Base-by-base conservation (phyloP, 2,113 vertebrate genomes). In the Steatornis caripensis region DNA sequence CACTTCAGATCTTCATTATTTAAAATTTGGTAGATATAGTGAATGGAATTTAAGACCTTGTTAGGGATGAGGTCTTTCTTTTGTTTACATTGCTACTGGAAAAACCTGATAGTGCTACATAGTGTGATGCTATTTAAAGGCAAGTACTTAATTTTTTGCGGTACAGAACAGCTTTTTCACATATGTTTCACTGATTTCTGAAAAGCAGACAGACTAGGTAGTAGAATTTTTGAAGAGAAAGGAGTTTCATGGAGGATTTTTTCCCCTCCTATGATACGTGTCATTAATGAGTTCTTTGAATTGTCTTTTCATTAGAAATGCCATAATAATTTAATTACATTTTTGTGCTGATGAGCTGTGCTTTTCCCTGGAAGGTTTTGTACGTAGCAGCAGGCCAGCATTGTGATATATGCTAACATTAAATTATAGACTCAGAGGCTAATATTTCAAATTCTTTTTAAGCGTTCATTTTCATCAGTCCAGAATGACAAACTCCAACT, bases 301-400 rank as follows among this genome's bases (percentile, higher is more conserved):
- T 34, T 81, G 19, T 55, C 26, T 68, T 87, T 87, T 91, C 43
- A 75, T 93, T 82, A 74, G 55, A 87, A 93, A 75, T 84, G 32
- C 15, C 12, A 7, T 85, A 82, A 82, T 64, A 11, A 9, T 69
- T 84, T 87, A 81, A 74, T 61, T 90, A 55, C 9, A 12, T 72
- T 34, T 70, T 70, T 62, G 10, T 54, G 10, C 30, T 65, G 23
- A 30, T 65, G 11, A 92, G 5, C 36, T 72, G 0, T 53, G 29
- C 29, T 90, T 85, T 88, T 68, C 24, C 4, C 0, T 62, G 4
- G 15, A 39, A 64, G 3, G 17, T 49, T 82, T 88, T 58, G 30
- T 58, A 10, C 22, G 46, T 32, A 84, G 12, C 20, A 75, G 36
- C 16, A 77, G 21, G 46, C 41, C 49, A 69, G 46, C 41, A 15